These are phyloP conservation scores for Hemithea aestivaria DNA, from an alignment of 2,888 invertebrate genomes.

Conservation along the genomic window DNA sequence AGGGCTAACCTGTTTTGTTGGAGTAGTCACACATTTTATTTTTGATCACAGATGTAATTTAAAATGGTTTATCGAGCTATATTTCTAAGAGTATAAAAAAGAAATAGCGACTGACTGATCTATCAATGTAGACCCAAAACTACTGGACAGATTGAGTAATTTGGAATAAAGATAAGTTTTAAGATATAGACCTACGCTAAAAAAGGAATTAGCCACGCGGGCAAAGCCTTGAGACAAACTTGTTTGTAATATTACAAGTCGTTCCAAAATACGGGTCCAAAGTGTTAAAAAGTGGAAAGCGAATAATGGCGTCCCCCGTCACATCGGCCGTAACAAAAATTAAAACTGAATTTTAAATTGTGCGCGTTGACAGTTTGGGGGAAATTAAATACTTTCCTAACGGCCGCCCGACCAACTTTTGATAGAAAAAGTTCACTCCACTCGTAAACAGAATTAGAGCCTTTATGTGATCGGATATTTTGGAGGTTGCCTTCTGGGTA, in stretches of 20 bases:
- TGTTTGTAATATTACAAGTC: slow-evolving; percentile 1
- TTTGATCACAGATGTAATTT: no score
- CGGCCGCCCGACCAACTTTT: slow-evolving; percentile 52
- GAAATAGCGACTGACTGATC: no score
- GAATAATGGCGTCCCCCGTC: slow-evolving; percentile 20
- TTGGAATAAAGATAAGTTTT: no score
- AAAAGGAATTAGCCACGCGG: no score
- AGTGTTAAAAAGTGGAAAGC: slow-evolving; percentile 25
- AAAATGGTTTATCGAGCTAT: no score
- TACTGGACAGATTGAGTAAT: no score
- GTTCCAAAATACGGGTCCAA: slow-evolving; percentile 1
- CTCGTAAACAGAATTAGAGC: slow-evolving; percentile 69
- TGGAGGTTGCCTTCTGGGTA: slow-evolving; percentile 2
- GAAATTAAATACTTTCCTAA: slow-evolving; percentile 68
- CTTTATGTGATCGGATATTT: slow-evolving; percentile 44
- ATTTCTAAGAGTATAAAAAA: no score
- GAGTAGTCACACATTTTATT: no score
- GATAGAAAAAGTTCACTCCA: slow-evolving; percentile 69
- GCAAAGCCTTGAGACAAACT: not conserved
- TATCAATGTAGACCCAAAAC: no score
- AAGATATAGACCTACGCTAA: no score
- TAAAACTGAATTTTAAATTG: slow-evolving; percentile 53
- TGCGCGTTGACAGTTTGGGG: slow-evolving; percentile 57
- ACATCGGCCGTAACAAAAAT: slow-evolving; percentile 26
- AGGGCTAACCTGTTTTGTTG: no score